Conservation (phyloP, 2,797 vertebrate species). For the Chelidonichthys spinosus region DNA sequence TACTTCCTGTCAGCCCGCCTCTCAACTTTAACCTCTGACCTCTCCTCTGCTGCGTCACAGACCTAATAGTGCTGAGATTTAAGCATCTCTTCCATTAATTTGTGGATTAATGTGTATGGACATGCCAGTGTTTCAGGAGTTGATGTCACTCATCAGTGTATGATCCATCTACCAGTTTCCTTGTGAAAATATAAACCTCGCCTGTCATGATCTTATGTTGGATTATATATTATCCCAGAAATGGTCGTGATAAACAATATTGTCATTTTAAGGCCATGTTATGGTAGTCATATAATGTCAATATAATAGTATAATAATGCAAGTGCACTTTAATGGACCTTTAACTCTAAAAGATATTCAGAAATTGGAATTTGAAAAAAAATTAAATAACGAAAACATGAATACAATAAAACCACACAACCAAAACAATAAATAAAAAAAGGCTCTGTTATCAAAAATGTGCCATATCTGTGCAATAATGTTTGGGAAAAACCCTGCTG, state of each 20-base stretch:
- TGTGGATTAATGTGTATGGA: slow-evolving; percentile 31
- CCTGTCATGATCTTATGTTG: neutral
- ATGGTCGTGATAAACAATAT: neutral
- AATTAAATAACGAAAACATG: neutral
- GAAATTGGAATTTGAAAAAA: neutral
- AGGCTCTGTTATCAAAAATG: neutral
- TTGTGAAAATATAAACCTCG: slow-evolving; percentile 75
- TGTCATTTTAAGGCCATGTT: neutral
- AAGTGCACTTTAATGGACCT: neutral
- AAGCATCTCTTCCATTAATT: slow-evolving; percentile 29
- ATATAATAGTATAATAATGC: neutral
- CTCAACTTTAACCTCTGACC: slow-evolving; percentile 95
- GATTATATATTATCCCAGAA: neutral
- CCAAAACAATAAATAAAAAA: neutral
- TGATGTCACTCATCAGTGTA: slow-evolving; percentile 45
- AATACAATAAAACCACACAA: neutral
- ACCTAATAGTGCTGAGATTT: slow-evolving; percentile 78
- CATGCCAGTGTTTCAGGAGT: neutral
- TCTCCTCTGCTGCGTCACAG: slow-evolving; percentile 88
- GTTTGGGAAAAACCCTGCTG: neutral
- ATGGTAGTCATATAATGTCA: neutral
- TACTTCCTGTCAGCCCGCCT: slow-evolving; percentile 90
- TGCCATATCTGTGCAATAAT: neutral
- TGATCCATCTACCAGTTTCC: slow-evolving; percentile 80
- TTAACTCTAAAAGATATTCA: neutral